Conservation (phyloP, 2,797 vertebrate species). For the Ciconia nigra region DNA sequence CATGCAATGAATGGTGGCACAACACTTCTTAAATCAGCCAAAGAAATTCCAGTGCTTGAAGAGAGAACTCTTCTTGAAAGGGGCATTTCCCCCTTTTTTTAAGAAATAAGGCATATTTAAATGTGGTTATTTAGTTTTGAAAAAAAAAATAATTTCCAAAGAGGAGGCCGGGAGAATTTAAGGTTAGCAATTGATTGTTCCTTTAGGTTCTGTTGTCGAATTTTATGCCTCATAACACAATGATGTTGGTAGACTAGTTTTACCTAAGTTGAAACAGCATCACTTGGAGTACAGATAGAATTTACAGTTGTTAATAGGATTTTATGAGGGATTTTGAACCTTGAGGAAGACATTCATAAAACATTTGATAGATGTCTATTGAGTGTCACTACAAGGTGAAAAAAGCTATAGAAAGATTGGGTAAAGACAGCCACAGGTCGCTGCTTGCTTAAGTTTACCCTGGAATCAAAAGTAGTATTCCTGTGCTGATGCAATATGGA, state of each 20-base stretch:
- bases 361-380: background rate
- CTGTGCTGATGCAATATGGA: background rate
- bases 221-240: background rate
- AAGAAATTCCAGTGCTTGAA: background rate
- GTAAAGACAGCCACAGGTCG: background rate
- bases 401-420: background rate
- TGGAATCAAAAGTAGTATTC: background rate
- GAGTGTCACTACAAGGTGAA: background rate
- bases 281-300: background rate
- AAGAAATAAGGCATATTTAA: background rate
- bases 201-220: background rate
- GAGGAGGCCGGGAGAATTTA: background rate
- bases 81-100: background rate
- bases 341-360: background rate
- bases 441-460: background rate
- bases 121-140: background rate
- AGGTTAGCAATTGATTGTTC: background rate
- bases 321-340: background rate
- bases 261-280: background rate
- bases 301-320: background rate
- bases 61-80: background rate
- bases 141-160: background rate
- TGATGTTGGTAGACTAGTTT: background rate
- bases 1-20: fast-evolving
- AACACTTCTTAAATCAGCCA: background rate